A percentile compares a stretch with the other conserved stretches of the same genome.
phyloP scores from a whole-genome alignment of 2,888 invertebrate species.

The Laspeyria flexula region DNA sequence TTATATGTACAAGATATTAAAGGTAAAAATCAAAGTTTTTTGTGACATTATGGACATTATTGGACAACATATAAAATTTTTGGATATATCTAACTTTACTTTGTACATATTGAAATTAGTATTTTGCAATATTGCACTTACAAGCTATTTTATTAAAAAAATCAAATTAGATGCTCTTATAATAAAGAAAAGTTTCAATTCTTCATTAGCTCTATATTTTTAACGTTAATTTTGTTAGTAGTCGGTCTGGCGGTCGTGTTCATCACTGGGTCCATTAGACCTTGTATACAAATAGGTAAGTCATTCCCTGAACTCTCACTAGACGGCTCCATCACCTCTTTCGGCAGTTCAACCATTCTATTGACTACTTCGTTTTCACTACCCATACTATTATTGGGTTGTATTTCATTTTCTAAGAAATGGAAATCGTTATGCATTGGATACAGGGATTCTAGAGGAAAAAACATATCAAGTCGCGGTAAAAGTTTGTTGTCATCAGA shows the following conservation, averaged over 20 bases:
- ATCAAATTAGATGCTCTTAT: too few species aligned
- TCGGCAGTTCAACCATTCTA: constrained; percentile 74
- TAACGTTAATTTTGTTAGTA: constrained; percentile 80
- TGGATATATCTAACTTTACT: too few species aligned
- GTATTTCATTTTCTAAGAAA: constrained; percentile 75
- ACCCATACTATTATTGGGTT: constrained; percentile 55
- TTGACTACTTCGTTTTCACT: constrained; percentile 64
- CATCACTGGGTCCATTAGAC: constrained; percentile 81
- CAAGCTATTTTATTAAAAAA: too few species aligned
- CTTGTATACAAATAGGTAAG: constrained; percentile 71
- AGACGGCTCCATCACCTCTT: constrained; percentile 59
- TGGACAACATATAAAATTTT: too few species aligned
- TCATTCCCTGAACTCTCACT: constrained; percentile 57
- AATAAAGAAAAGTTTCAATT: too few species aligned
- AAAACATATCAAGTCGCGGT: constrained; percentile 77
- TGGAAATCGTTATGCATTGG: constrained; percentile 80
- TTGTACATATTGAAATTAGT: too few species aligned
- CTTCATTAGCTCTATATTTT: constrained; percentile 82
- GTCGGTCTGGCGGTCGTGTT: constrained; percentile 73
- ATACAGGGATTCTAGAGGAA: constrained; percentile 74
- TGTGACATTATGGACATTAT: too few species aligned
- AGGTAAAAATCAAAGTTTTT: too few species aligned
- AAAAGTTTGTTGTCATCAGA: constrained; percentile 78
- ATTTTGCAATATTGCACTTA: too few species aligned
- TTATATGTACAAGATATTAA: too few species aligned